Percentiles rank a stretch among this genome's conserved stretches.
Conservation (phyloP, 2,797 vertebrate species). For the Protonibea diacanthus region DNA sequence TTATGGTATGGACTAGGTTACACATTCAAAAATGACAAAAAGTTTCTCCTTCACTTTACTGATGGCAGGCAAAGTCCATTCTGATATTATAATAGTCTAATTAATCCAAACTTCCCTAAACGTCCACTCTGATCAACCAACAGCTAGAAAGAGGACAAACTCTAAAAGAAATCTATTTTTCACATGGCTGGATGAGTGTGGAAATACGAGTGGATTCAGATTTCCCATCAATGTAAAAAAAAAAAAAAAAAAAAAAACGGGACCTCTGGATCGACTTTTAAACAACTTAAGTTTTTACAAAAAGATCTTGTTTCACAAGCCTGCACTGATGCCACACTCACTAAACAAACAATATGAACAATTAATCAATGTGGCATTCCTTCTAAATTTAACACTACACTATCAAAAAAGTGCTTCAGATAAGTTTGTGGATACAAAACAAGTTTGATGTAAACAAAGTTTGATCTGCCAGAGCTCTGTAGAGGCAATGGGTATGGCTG, state of each 20-base stretch:
- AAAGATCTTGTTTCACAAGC: slow-evolving; percentile 70
- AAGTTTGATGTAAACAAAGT: slow-evolving; percentile 81
- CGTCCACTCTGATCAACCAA: slow-evolving; percentile 62
- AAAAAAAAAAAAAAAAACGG: slow-evolving; percentile 51
- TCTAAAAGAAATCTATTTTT: slow-evolving; percentile 59
- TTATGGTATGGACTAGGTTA: slow-evolving; percentile 64
- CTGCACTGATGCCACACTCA: slow-evolving; percentile 69
- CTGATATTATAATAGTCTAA: slow-evolving; percentile 50
- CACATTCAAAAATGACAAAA: slow-evolving; percentile 70
- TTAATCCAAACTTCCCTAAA: slow-evolving; percentile 61
- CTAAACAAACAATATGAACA: slow-evolving; percentile 74
- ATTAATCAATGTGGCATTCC: slow-evolving; percentile 79
- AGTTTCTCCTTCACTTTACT: slow-evolving; percentile 67
- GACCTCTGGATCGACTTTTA: slow-evolving; percentile 58
- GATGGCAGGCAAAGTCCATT: slow-evolving; percentile 55
- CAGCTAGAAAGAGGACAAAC: slow-evolving; percentile 67
- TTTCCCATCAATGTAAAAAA: slow-evolving; percentile 53
- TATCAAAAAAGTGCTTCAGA: slow-evolving; percentile 88
- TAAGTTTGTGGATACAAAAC: slow-evolving; percentile 80
- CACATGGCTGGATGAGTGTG: slow-evolving; percentile 72
- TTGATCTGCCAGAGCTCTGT: slow-evolving; percentile 79
- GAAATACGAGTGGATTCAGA: slow-evolving; percentile 58
- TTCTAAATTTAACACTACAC: slow-evolving; percentile 81
- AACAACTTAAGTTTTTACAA: slow-evolving; percentile 67
- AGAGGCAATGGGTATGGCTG: slow-evolving; percentile 83